Conservation (phyloP, 2,888 invertebrate genomes). For the Lingula anatina region DNA sequence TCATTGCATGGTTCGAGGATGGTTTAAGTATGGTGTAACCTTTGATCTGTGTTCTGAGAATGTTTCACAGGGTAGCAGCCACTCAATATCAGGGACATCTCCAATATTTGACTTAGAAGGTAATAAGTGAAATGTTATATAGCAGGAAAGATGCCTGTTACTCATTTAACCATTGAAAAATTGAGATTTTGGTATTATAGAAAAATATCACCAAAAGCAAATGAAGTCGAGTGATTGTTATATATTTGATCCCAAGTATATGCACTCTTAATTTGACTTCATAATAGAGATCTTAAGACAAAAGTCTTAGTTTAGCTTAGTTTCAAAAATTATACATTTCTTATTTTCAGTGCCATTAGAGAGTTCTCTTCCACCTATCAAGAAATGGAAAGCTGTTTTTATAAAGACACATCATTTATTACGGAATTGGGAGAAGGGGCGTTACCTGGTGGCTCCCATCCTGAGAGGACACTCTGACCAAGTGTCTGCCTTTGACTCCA, state of each 20-base stretch:
- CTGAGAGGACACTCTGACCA: slow-evolving; percentile 37
- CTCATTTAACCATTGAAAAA: too few species aligned
- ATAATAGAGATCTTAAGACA: not conserved
- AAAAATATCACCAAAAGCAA: too few species aligned
- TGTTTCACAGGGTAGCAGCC: slow-evolving; percentile 17
- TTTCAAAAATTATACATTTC: too few species aligned
- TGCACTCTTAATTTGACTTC: not conserved
- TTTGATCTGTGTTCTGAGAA: slow-evolving; percentile 22
- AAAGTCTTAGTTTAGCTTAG: too few species aligned
- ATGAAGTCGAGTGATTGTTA: too few species aligned
- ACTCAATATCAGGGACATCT: slow-evolving; percentile 39
- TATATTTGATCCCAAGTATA: not conserved
- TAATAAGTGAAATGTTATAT: too few species aligned
- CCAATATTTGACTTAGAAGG: slow-evolving; percentile 31
- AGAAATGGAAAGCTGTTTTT: slow-evolving; percentile 41
- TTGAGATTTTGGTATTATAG: too few species aligned
- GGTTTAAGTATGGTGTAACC: slow-evolving; percentile 31
- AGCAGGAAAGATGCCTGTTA: too few species aligned
- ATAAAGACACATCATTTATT: slow-evolving; percentile 31
- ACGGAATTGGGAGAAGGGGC: slow-evolving; percentile 34
- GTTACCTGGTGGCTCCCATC: slow-evolving; percentile 32
- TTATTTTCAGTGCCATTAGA: slow-evolving; percentile 25
- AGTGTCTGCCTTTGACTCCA: slow-evolving; percentile 36
- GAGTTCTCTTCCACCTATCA: slow-evolving; percentile 27
- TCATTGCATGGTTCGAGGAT: slow-evolving; percentile 29